Conservation (phyloP, 2,888 invertebrate genomes). For the Eupithecia exiguata region DNA sequence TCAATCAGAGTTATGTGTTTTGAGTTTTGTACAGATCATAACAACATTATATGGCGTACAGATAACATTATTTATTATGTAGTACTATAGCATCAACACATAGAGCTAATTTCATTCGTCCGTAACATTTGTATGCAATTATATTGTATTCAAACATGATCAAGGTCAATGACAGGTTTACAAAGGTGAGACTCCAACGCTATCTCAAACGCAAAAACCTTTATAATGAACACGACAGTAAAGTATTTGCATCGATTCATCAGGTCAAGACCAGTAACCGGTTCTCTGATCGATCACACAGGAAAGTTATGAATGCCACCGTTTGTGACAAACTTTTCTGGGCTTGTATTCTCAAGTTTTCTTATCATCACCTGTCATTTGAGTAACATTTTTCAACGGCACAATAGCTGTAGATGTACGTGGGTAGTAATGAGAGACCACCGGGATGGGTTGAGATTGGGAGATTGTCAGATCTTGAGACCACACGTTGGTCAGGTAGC, state of each 20-base stretch:
- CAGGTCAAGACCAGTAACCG: constrained; percentile 59
- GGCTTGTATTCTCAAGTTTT: constrained; percentile 48
- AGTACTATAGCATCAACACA: constrained; percentile 26
- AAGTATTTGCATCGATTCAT: constrained; percentile 54
- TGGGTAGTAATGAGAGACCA: constrained; percentile 79
- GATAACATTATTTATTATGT: neutral
- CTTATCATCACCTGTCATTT: constrained; percentile 80
- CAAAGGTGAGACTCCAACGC: constrained; percentile 44
- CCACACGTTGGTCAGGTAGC: constrained; percentile 82
- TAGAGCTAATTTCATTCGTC: constrained; percentile 30
- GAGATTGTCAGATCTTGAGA: constrained; percentile 78
- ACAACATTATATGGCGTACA: neutral
- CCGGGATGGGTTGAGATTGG: constrained; percentile 73
- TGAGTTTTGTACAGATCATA: neutral
- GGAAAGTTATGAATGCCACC: constrained; percentile 53
- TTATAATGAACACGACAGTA: constrained; percentile 59
- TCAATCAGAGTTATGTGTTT: constrained; percentile 5
- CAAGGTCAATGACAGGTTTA: constrained; percentile 46
- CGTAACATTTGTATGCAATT: constrained; percentile 33
- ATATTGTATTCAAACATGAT: constrained; percentile 42
- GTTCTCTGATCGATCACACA: constrained; percentile 68
- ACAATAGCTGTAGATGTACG: constrained; percentile 74
- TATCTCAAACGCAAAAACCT: constrained; percentile 49
- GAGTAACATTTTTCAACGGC: constrained; percentile 77
- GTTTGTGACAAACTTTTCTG: constrained; percentile 42